phyloP scores from a whole-genome alignment of 1,140 invertebrate genomes.

The Brachionus calyciflorus region DNA sequence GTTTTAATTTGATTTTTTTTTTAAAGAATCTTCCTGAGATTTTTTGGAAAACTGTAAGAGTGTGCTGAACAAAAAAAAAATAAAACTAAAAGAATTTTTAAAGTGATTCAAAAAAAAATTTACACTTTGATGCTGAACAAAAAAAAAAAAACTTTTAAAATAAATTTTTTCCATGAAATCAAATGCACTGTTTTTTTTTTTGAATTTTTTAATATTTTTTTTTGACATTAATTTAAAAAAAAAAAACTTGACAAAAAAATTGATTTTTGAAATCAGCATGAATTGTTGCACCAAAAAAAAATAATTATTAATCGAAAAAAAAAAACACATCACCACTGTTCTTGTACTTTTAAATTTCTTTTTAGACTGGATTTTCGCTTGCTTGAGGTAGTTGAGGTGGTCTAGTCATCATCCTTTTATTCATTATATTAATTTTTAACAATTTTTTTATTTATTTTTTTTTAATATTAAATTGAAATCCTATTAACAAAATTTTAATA shows the following conservation, averaged over 20 bases:
- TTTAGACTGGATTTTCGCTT: slow-evolving; percentile 40
- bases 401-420: slow-evolving; percentile 40
- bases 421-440: background rate
- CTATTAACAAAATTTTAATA: background rate
- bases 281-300: slow-evolving; percentile 33
- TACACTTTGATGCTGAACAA: slow-evolving; percentile 27
- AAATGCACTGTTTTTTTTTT: slow-evolving; percentile 38
- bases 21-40: slow-evolving; percentile 36
- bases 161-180: slow-evolving; percentile 11
- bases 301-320: background rate
- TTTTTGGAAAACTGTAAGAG: background rate
- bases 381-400: slow-evolving; percentile 36
- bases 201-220: too few relatives aligned
- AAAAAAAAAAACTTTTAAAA: slow-evolving; percentile 15
- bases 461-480: background rate
- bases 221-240: background rate
- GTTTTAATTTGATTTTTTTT: too few relatives aligned
- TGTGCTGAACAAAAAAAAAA: too few relatives aligned
- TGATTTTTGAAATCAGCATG: background rate
- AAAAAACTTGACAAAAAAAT: background rate
- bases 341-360: background rate
- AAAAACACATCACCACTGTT: slow-evolving; percentile 28
- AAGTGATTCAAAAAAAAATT: slow-evolving; percentile 26
- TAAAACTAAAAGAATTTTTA: background rate
- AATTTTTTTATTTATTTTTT: too few relatives aligned